Base-by-base conservation (phyloP, 2,888 invertebrate genomes). In the Sepioteuthis lessoniana region DNA sequence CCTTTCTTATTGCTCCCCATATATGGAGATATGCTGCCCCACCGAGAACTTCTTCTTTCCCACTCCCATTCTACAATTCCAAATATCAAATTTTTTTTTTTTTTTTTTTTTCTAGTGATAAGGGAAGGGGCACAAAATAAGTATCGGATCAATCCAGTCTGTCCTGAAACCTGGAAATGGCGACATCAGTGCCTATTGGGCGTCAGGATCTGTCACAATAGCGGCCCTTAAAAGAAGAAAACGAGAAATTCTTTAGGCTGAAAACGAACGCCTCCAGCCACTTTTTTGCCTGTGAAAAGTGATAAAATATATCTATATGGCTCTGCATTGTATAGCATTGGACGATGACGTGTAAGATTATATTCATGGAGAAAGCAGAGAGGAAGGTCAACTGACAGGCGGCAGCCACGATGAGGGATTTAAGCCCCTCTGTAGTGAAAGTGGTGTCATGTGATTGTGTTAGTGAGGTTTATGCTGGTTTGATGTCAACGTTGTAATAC, bases 21-120 rank as follows among this genome's bases (percentile, higher is more conserved):
- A 76, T 76, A n/a, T n/a, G n/a, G n/a, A 0, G 16, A 76, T n/a
- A n/a, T 16, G 76, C 76, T 2, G n/a, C 76, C n/a, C 76, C 19
- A 10, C 10, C 2, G n/a, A 1, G 7, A n/a, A 10, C 0, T 25
- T n/a, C 10, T 0, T n/a, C 31, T 13, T 10, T n/a, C 10, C 0
- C 16, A n/a, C n/a, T 16, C 19, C 10, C n/a, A n/a, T n/a, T 76
- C n/a, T 19, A 35, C 16, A 4, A n/a, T 76, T 76, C n/a, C 10
- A 2, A 16, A 76, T 16, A 76, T 10, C 60, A 2, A 2, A 31
- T 25, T 5, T 0, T 8, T n/a, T n/a, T n/a, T n/a, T n/a, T n/a
- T n/a, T 25, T 60, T 5, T n/a, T n/a, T n/a, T n/a, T n/a, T n/a
- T n/a, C n/a, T 55, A 42, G 42, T 42, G 42, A 42, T 42, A 42